Percentiles rank a stretch among this genome's conserved stretches.
Evolutionary conservation across 2,113 vertebrate species (phyloP).

Genomic region (Noturus placidus): DNA sequence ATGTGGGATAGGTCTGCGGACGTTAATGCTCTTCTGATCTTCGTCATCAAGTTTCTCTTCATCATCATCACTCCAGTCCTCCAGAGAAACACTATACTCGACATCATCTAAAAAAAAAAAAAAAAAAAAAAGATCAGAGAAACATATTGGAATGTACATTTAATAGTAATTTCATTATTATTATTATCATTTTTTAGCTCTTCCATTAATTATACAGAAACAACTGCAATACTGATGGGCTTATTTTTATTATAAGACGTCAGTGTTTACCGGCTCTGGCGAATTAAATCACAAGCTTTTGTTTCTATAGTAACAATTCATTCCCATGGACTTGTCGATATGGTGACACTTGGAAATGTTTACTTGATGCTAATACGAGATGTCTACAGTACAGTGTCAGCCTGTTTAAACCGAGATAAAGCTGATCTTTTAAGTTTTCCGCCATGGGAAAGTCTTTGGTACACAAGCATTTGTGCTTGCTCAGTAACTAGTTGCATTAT

Average conservation of each 20-base stretch:
- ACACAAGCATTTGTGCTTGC: neutral
- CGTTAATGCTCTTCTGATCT: constrained; percentile 4
- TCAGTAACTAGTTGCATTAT: neutral
- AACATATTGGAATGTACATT: neutral
- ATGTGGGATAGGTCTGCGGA: constrained; percentile 21
- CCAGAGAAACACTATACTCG: constrained; percentile 15
- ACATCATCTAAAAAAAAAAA: constrained; percentile 21
- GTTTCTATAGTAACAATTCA: neutral
- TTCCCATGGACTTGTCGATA: neutral
- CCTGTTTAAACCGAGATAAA: neutral
- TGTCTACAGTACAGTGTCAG: neutral
- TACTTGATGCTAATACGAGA: neutral
- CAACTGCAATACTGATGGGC: no score
- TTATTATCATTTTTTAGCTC: neutral
- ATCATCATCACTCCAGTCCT: constrained; percentile 44
- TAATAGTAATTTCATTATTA: neutral
- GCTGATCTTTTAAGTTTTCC: neutral
- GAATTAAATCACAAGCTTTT: neutral
- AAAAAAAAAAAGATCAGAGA: neutral
- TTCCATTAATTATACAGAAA: neutral
- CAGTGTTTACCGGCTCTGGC: neutral
- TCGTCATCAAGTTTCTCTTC: constrained; percentile 34
- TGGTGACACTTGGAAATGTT: neutral
- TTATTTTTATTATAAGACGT: neutral
- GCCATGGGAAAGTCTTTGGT: neutral